Evolutionary conservation across 1,140 invertebrate genomes (phyloP).

Genomic region (Drosophila bipectinata): DNA sequence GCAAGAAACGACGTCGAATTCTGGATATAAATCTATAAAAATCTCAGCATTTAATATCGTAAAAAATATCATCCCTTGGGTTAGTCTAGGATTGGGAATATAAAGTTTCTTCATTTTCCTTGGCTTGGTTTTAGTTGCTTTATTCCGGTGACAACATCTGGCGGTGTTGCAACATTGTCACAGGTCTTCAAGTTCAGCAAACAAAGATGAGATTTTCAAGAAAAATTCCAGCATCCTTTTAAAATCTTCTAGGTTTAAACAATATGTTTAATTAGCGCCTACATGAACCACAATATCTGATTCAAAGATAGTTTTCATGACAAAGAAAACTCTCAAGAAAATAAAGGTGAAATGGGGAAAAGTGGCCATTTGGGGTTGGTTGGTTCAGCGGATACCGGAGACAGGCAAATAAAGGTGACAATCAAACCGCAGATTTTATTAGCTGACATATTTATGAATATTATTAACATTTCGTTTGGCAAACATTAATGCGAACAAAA

Average conservation of each 20-base stretch:
- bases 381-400: not conserved
- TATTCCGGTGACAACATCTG: constrained; percentile 45
- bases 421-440: constrained; percentile 66
- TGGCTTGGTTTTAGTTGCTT: constrained; percentile 47
- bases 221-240: not conserved
- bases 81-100: constrained; percentile 7
- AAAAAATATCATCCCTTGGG: constrained; percentile 40
- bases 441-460: constrained; percentile 82
- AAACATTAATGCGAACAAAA: constrained; percentile 45
- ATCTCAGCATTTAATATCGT: constrained; percentile 70
- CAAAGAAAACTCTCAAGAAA: constrained; percentile 18
- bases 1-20: constrained; percentile 47
- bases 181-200: constrained; percentile 4
- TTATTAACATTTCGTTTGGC: constrained; percentile 75
- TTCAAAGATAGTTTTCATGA: not conserved
- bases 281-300: constrained; percentile 48
- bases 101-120: constrained; percentile 39
- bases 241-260: constrained; percentile 14
- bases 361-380: constrained; percentile 8
- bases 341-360: not conserved
- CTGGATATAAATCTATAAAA: constrained; percentile 79
- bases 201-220: not conserved
- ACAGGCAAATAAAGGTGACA: constrained; percentile 38
- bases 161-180: constrained; percentile 34
- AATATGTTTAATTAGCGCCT: constrained; percentile 63